Base-by-base conservation (phyloP, 2,888 invertebrate species). In the Chydorus sphaericus region DNA sequence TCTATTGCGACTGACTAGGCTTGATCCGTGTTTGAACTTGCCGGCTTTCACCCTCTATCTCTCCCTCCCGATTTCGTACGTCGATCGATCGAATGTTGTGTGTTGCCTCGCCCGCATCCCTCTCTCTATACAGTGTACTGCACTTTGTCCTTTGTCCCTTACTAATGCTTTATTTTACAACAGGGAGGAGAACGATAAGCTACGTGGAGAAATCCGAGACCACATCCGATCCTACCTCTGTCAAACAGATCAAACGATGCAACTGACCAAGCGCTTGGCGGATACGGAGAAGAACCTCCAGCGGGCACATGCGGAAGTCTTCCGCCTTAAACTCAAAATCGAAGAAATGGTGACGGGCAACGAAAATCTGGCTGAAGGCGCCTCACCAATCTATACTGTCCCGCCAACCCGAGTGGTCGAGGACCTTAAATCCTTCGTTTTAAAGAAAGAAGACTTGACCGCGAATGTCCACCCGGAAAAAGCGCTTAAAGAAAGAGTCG, bases 261-360 rank as follows among this genome's bases (percentile, higher is more conserved):
- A 44, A 10, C 44, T 44, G 23, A 44, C 44, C 7, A 44, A 44
- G 28, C 44, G 44, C 14, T 44, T 44, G 11, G 14, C 23, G 7
- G 44, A 44, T 26, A 28, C 44, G 44, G 44, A 44, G n/a, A 44
- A 44, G 44, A 44, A 44, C 28, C 28, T 44, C 3, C 44, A 44
- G 44, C 44, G 44, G 18, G 44, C 44, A 23, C 44, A 28, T 14
- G 20, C 16, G 4, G 44, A 44, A 23, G 44, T 44, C 11, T 44
- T 44, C 26, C 26, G 44, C 5, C 44, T 44, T 44, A 44, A 44
- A 23, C 44, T 44, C 10, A 23, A 44, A 26, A 44, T 44, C 23
- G 44, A 44, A 44, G 44, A 44, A 44, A 44, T 44, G 44, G 8
- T 20, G 44, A 26, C 20, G 16, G n/a, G n/a, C n/a, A 44, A 44